Conservation (phyloP, 2,113 vertebrate genomes). For the Crocuta crocuta region DNA sequence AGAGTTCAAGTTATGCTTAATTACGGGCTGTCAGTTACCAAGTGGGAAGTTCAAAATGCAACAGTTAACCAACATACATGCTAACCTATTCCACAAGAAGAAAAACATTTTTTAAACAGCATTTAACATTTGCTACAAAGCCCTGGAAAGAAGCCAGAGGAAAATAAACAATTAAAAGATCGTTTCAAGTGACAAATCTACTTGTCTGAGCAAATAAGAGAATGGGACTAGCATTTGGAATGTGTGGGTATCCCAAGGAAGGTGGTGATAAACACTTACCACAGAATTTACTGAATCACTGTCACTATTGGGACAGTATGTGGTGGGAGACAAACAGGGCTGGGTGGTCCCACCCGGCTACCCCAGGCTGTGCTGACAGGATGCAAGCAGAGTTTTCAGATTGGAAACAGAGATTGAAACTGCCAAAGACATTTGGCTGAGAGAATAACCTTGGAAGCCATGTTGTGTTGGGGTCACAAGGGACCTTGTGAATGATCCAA, state of each 20-base stretch:
- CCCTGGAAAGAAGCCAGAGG: slow-evolving; percentile 29
- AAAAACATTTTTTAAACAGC: slow-evolving; percentile 57
- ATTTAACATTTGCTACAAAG: slow-evolving; percentile 69
- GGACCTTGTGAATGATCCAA: not conserved
- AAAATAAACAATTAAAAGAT: slow-evolving; percentile 67
- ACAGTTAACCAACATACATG: slow-evolving; percentile 35
- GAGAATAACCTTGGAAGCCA: not conserved
- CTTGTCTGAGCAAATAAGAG: slow-evolving; percentile 28
- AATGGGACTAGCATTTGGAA: not conserved
- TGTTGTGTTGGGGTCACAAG: fast-evolving
- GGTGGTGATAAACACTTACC: not conserved
- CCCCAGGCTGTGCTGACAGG: not conserved
- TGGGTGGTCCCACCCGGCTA: not conserved
- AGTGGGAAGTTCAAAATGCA: slow-evolving; percentile 63
- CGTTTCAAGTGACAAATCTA: slow-evolving; percentile 34
- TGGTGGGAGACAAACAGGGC: not conserved
- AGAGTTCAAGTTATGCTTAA: slow-evolving; percentile 79
- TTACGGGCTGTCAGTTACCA: slow-evolving; percentile 72
- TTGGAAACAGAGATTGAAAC: not conserved
- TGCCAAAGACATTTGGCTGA: not conserved
- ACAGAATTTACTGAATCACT: not conserved
- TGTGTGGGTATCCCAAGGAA: not conserved
- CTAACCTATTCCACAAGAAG: slow-evolving; percentile 49
- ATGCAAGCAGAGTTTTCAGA: not conserved
- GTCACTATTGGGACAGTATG: not conserved